Base-by-base conservation (phyloP, 1,140 invertebrate genomes). In the Leptopilina boulardi region DNA sequence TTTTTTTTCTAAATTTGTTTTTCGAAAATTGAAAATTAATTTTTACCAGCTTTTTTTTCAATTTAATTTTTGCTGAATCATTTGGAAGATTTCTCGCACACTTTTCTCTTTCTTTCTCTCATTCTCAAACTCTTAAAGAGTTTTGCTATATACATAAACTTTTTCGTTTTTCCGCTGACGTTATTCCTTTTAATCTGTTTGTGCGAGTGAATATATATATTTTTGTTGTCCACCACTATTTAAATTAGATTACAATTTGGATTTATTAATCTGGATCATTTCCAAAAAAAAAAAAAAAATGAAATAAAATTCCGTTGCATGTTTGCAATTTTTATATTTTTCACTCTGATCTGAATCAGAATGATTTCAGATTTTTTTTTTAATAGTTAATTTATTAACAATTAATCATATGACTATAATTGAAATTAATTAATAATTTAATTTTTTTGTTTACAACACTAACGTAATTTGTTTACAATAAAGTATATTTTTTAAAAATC, bases 261-360 rank as follows among this genome's bases (percentile, higher is more conserved):
- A 51, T 51, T 51, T 51, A 51, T 51, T 51, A 51, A 51, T 51
- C 47, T 51, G 47, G 47, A 51, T 18, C 47, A 51, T 51, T 51
- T 51, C 47, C 47, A 18, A 38, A 38, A 38, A 2, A 34, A 34
- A 34, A 34, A 34, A 34, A 34, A 34, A 34, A 34, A 34, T 3
- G 9, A 38, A 38, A 38, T 3, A 38, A 38, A 51, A 3, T 47
- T 47, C 18, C 47, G 47, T 4, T 51, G 47, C 47, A 51, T 51
- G 47, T 51, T 51, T 51, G n/a, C 34, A 9, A 8, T 18, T 51
- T 51, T 18, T 15, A n/a, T 18, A 47, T 51, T 51, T 51, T 18
- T 18, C n/a, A 51, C 18, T n/a, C 3, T 18, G 15, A n/a, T 18
- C 8, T 6, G 47, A 51, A 18, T 18, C n/a, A 51, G 47, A 51